Evolutionary conservation across 1,140 invertebrate genomes (phyloP).

Genomic region (Heliconius hermathena): DNA sequence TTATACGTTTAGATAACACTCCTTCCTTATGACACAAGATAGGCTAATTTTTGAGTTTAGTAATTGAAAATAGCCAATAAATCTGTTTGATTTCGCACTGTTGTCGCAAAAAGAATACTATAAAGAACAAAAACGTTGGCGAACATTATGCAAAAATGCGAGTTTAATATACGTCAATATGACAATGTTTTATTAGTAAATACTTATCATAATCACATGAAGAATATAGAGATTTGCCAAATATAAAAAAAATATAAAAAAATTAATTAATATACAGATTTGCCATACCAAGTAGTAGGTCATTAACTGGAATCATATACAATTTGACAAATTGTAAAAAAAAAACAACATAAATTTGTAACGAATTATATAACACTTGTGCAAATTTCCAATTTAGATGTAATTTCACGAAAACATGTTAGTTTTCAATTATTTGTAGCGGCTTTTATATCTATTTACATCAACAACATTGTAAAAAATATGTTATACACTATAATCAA

Average conservation of each 20-base stretch:
- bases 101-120: too few species aligned
- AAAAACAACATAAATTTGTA: neutral
- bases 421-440: too few species aligned
- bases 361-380: neutral
- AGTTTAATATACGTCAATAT: too few species aligned
- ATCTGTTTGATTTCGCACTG: too few species aligned
- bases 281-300: neutral
- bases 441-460: neutral
- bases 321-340: neutral
- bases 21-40: too few species aligned
- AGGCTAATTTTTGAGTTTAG: too few species aligned
- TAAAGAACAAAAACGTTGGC: too few species aligned
- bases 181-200: neutral
- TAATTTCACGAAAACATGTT: neutral
- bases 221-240: neutral
- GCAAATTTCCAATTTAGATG: neutral
- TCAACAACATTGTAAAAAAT: neutral
- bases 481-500: neutral
- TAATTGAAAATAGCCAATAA: too few species aligned
- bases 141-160: too few species aligned
- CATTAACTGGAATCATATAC: neutral
- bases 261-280: neutral
- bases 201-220: neutral
- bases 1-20: too few species aligned
- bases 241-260: neutral